Percentiles rank a stretch among this genome's conserved stretches.
Conservation (phyloP, 2,888 invertebrate species). For the Xestia c-nigrum region DNA sequence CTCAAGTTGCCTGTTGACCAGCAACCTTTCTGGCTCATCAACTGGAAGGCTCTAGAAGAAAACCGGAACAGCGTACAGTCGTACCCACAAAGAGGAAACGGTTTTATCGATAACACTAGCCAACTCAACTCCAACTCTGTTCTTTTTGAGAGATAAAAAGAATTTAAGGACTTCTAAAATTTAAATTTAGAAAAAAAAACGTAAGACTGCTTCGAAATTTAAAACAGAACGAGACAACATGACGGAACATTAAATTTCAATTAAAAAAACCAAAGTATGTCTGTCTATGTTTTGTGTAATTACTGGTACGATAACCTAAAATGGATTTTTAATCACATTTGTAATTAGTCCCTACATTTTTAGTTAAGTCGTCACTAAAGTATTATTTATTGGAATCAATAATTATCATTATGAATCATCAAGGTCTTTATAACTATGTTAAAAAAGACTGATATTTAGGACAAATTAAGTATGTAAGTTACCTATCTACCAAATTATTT, state of each 20-base stretch:
- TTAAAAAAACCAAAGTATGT: background rate
- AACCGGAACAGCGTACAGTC: slow-evolving; percentile 82
- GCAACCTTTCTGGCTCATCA: slow-evolving; percentile 93
- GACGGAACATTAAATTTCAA: background rate
- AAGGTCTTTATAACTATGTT: slow-evolving; percentile 17
- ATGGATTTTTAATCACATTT: slow-evolving; percentile 15
- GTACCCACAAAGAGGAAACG: slow-evolving; percentile 72
- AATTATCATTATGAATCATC: slow-evolving; percentile 2
- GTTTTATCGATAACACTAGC: slow-evolving; percentile 67
- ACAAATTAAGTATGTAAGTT: background rate
- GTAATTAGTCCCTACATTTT: background rate
- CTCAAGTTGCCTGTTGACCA: slow-evolving; percentile 86
- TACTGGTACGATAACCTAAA: background rate
- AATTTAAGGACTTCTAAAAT: background rate
- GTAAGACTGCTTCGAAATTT: slow-evolving; percentile 29
- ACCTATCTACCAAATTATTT: background rate
- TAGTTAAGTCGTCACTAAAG: background rate
- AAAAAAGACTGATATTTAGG: slow-evolving; percentile 41
- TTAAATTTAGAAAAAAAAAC: slow-evolving; percentile 8
- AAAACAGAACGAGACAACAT: slow-evolving; percentile 2
- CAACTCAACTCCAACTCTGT: slow-evolving; percentile 13
- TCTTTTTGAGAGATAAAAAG: slow-evolving; percentile 4
- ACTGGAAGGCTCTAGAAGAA: slow-evolving; percentile 91
- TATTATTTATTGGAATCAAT: slow-evolving; percentile 11
- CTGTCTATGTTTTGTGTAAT: background rate